Evolutionary conservation across 2,888 invertebrate genomes (phyloP).

Genomic region (Tiliacea aurago): DNA sequence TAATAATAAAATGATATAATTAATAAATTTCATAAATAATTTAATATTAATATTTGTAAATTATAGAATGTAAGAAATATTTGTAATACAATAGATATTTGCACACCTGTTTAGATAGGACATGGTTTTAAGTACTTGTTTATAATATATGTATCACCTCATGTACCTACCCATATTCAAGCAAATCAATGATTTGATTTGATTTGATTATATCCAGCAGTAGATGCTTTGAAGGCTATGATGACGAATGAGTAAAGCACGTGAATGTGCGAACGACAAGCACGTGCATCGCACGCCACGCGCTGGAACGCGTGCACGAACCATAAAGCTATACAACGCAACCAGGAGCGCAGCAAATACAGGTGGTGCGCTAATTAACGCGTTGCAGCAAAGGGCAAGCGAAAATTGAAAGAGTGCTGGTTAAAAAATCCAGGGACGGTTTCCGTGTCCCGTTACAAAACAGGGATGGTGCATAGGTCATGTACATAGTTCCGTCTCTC

Average conservation of each 20-base stretch:
- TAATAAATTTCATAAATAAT: no score
- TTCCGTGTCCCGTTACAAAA: not conserved
- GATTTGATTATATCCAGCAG: not conserved
- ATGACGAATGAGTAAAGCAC: not conserved
- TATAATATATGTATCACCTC: no score
- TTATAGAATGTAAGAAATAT: no score
- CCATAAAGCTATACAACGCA: not conserved
- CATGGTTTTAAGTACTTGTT: no score
- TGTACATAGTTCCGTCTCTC: not conserved
- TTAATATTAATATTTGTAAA: no score
- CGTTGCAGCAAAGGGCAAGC: not conserved
- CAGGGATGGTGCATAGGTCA: not conserved
- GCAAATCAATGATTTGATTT: no score
- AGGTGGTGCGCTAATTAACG: not conserved
- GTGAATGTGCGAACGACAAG: not conserved
- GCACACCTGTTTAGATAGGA: no score
- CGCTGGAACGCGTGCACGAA: not conserved
- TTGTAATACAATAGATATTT: no score
- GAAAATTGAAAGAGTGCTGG: not conserved
- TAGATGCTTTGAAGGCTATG: not conserved
- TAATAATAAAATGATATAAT: no score
- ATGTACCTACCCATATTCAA: no score
- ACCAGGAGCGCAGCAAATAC: conserved; percentile 30
- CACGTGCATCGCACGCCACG: not conserved
- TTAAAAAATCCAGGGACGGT: not conserved